Percentiles rank a stretch among this genome's conserved stretches.
phyloP scores from a whole-genome alignment of 1,140 invertebrate genomes.

The Drosophila bipectinata region DNA sequence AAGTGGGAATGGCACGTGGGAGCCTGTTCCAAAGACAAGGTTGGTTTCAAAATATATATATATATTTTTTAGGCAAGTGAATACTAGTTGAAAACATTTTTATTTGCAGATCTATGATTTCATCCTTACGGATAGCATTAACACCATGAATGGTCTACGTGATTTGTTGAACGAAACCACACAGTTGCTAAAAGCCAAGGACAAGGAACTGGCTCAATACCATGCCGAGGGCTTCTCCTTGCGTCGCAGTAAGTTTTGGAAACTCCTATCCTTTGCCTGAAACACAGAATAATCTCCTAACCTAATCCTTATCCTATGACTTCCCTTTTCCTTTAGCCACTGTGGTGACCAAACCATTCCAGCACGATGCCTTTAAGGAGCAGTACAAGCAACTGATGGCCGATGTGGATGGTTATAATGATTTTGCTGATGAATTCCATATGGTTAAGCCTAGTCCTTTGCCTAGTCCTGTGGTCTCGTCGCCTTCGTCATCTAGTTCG shows the following conservation, averaged over 20 bases:
- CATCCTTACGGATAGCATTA: background rate
- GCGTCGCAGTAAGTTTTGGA: constrained; percentile 50
- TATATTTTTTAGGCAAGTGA: background rate
- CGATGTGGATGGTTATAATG: constrained; percentile 6
- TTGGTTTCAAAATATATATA: background rate
- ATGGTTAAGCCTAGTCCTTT: no score
- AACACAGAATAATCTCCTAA: no score
- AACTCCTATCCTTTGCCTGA: no score
- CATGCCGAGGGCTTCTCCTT: constrained; percentile 52
- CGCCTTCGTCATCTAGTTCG: no score
- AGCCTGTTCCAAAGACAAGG: background rate
- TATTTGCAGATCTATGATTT: constrained; percentile 44
- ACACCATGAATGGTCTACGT: background rate
- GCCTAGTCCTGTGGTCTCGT: no score
- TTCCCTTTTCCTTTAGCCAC: constrained; percentile 40
- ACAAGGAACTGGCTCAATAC: constrained; percentile 67
- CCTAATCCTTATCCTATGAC: no score
- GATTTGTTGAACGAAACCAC: constrained; percentile 13
- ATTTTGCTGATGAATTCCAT: background rate
- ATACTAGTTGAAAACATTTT: background rate
- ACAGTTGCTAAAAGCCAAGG: constrained; percentile 56
- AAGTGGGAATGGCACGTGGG: constrained; percentile 67
- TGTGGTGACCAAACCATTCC: constrained; percentile 51
- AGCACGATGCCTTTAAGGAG: constrained; percentile 34
- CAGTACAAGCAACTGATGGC: constrained; percentile 24